phyloP scores from a whole-genome alignment of 2,797 vertebrate species.

The Carduelis carduelis region DNA sequence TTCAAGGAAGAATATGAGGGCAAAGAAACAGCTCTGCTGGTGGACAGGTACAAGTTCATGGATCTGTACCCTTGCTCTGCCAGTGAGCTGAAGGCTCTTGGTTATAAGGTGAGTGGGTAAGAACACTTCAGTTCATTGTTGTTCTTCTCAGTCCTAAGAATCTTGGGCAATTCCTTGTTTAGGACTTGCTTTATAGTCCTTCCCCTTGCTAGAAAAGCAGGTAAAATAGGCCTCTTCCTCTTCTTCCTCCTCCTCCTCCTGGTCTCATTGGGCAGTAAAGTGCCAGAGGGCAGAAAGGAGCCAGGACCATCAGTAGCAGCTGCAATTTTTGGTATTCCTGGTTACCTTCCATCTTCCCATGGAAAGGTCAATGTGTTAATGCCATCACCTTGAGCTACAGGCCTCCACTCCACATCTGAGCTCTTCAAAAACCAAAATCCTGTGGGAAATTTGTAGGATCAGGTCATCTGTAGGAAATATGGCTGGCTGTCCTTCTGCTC shows the following conservation, averaged over 20 bases:
- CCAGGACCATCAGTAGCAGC: not conserved
- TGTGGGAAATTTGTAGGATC: not conserved
- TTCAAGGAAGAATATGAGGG: conserved; percentile 99
- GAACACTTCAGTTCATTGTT: not conserved
- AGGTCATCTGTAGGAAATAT: not conserved
- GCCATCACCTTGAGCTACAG: not conserved
- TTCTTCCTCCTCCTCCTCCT: not conserved
- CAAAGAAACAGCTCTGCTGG: conserved; percentile 95
- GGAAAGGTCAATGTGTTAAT: not conserved
- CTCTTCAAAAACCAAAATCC: not conserved
- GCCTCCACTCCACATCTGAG: not conserved
- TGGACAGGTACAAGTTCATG: conserved; percentile 99
- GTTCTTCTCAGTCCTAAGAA: not conserved
- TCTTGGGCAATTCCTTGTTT: not conserved
- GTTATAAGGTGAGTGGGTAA: conserved; percentile 87
- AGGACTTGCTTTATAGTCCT: not conserved
- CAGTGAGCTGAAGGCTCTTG: conserved; percentile 97
- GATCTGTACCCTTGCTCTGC: conserved; percentile 96
- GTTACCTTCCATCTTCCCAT: not conserved
- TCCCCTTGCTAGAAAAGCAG: not conserved
- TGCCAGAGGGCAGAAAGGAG: not conserved
- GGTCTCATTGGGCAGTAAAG: not conserved
- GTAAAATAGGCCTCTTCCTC: not conserved
- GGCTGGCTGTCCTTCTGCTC: not conserved
- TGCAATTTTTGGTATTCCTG: fast-evolving